These are phyloP conservation scores for Trisateles emortualis DNA, from an alignment of 2,888 invertebrate species.

Conservation along the genomic window DNA sequence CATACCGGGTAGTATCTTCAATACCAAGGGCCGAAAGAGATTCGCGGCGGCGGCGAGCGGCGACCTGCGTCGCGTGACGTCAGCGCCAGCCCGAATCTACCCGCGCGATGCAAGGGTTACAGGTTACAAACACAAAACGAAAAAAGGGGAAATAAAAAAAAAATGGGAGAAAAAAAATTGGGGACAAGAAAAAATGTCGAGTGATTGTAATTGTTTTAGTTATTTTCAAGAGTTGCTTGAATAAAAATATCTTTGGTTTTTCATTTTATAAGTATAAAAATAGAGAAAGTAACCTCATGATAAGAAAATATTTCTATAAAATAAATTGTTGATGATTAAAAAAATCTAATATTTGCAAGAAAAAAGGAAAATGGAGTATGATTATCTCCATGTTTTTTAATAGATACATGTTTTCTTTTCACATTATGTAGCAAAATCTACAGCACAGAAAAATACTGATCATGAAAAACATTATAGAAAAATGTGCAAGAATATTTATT, in stretches of 20 bases:
- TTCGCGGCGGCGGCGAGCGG: constrained; percentile 76
- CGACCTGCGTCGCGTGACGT: constrained; percentile 67
- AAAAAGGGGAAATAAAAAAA: constrained; percentile 43
- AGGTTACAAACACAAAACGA: constrained; percentile 51
- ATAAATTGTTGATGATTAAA: too few relatives aligned
- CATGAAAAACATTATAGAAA: constrained; percentile 7
- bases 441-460: constrained; percentile 11
- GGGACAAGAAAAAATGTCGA: background rate
- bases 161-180: constrained; percentile 29
- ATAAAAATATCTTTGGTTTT: too few relatives aligned
- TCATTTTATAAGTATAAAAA: too few relatives aligned
- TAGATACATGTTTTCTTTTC: background rate
- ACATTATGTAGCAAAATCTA: constrained; percentile 19
- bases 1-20: constrained; percentile 64
- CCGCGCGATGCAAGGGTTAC: constrained; percentile 46
- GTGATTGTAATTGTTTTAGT: too few relatives aligned
- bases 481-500: constrained; percentile 33
- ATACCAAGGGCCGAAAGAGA: constrained; percentile 86
- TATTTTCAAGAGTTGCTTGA: too few relatives aligned
- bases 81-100: constrained; percentile 79
- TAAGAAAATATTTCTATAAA: too few relatives aligned
- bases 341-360: too few relatives aligned
- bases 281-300: too few relatives aligned
- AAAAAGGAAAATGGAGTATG: too few relatives aligned
- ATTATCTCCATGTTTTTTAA: background rate